phyloP scores from a whole-genome alignment of 2,797 vertebrate species.

The Chromobotia macracanthus region DNA sequence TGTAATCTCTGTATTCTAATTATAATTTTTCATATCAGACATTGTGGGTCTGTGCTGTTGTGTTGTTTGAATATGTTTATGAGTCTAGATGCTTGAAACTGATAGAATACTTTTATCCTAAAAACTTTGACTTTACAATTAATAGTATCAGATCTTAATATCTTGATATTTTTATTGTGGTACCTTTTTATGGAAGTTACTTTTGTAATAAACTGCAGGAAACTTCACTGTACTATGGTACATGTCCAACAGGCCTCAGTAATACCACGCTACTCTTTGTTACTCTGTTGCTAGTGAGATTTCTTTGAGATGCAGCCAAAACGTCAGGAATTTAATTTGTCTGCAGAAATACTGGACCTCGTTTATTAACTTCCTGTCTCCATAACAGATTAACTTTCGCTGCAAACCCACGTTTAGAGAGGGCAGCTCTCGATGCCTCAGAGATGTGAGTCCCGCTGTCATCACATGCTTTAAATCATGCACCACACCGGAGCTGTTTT shows the following conservation, averaged over 20 bases:
- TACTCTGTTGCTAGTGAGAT: too few species aligned
- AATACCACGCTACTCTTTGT: background rate
- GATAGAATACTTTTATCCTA: background rate
- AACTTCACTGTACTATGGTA: too few species aligned
- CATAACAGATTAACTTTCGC: conserved; percentile 91
- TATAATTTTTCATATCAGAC: conserved; percentile 32
- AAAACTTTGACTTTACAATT: too few species aligned
- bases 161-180: too few species aligned
- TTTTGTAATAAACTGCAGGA: too few species aligned
- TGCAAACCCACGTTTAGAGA: conserved; percentile 97
- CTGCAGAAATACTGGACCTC: background rate
- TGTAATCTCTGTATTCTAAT: conserved; percentile 19
- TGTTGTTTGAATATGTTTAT: conserved; percentile 19
- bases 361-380: conserved; percentile 45
- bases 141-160: too few species aligned
- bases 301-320: too few species aligned
- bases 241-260: too few species aligned
- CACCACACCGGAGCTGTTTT: background rate
- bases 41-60: conserved; percentile 13
- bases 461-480: background rate
- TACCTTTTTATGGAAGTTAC: too few species aligned
- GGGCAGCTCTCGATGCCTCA: conserved; percentile 87
- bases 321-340: too few species aligned
- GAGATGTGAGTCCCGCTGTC: conserved; percentile 83
- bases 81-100: background rate